Conservation (phyloP, 2,888 invertebrate genomes). For the Cinara cedri region DNA sequence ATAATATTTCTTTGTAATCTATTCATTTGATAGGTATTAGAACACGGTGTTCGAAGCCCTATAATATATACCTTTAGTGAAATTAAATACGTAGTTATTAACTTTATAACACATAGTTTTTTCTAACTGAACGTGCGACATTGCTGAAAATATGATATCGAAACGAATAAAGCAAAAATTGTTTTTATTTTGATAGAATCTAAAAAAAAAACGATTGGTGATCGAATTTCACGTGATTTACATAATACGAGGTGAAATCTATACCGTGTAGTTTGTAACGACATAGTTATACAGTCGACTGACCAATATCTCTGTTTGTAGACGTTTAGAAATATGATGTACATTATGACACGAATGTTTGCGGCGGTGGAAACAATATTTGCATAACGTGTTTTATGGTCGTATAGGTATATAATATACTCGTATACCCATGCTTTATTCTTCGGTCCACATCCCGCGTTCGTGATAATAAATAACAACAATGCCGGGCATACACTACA, state of each 20-base stretch:
- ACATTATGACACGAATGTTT: constrained; percentile 18
- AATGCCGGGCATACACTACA: neutral
- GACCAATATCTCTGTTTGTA: constrained; percentile 1
- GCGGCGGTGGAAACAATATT: constrained; percentile 27
- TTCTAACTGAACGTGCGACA: neutral
- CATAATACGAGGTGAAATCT: constrained; percentile 34
- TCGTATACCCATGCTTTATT: neutral
- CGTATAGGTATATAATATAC: neutral
- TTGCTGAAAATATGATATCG: constrained; percentile 14
- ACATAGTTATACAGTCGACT: constrained; percentile 43
- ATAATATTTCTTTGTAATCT: no score
- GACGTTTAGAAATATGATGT: constrained; percentile 42
- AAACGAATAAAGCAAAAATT: neutral
- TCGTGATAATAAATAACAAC: constrained; percentile 30
- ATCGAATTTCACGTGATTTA: constrained; percentile 48
- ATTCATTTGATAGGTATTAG: no score
- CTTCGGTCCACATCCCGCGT: constrained; percentile 20
- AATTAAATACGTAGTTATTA: constrained; percentile 28
- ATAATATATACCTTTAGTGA: neutral
- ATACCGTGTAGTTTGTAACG: constrained; percentile 29
- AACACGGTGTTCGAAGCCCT: constrained; percentile 24
- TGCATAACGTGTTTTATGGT: constrained; percentile 47
- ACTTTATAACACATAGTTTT: neutral
- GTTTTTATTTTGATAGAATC: constrained; percentile 6
- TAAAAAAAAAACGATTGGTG: neutral